Percentiles rank a stretch among this genome's conserved stretches.
Conservation (phyloP, 2,113 vertebrate genomes). For the Cardinalis cardinalis region DNA sequence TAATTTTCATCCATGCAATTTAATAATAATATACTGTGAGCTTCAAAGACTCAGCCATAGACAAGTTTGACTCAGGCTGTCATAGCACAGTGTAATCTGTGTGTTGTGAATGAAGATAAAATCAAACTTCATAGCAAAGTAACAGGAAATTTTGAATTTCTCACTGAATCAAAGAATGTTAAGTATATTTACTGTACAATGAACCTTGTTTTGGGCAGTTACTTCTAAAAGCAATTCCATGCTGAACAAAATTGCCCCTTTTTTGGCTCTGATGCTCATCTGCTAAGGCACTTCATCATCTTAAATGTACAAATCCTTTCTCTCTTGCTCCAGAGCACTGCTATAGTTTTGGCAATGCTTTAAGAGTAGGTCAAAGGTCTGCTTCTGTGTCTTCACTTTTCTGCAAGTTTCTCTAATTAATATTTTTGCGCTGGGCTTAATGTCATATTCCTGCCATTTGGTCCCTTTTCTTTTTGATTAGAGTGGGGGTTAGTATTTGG, state of each 20-base stretch:
- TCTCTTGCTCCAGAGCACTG: not conserved
- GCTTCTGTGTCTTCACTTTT: not conserved
- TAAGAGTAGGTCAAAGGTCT: not conserved
- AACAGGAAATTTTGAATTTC: not conserved
- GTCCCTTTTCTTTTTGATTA: not conserved
- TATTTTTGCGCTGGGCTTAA: not conserved
- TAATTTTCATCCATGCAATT: not conserved
- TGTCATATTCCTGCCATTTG: not conserved
- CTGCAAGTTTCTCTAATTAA: not conserved
- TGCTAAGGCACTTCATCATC: not conserved
- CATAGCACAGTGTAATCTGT: not conserved
- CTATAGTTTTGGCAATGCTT: not conserved
- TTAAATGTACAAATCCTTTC: not conserved
- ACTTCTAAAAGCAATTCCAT: not conserved
- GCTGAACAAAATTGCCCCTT: accelerated
- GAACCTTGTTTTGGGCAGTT: not conserved
- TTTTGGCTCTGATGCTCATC: not conserved
- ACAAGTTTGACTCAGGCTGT: not conserved
- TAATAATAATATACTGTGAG: not conserved
- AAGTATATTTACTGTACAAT: not conserved
- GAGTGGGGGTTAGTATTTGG: not conserved
- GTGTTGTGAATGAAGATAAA: not conserved
- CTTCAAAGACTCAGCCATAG: not conserved
- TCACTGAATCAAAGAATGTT: not conserved
- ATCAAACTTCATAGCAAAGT: not conserved